Conservation (phyloP, 2,888 invertebrate species). For the Caenorhabditis virilis region DNA sequence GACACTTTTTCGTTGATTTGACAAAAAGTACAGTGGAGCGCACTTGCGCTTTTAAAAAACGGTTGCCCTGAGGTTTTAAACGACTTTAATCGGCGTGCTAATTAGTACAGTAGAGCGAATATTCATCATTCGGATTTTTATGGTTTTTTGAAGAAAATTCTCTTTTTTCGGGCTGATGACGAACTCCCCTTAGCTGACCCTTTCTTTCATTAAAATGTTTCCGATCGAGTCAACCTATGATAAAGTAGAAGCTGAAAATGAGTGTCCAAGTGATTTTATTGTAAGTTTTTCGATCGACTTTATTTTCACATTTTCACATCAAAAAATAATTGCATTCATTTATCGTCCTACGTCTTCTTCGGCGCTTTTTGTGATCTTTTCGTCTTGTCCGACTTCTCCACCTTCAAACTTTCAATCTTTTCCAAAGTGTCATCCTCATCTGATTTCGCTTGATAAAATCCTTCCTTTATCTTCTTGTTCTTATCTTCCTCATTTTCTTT, state of each 20-base stretch:
- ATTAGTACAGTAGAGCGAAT: too few relatives aligned
- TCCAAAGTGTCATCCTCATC: slow-evolving; percentile 46
- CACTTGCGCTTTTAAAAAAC: too few relatives aligned
- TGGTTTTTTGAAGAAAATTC: slow-evolving; percentile 6
- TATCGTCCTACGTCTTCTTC: too few relatives aligned
- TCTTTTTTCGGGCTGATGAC: not conserved
- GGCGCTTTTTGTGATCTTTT: slow-evolving; percentile 19
- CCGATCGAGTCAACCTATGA: slow-evolving; percentile 65
- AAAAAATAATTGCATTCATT: too few relatives aligned
- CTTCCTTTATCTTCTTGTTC: slow-evolving; percentile 31
- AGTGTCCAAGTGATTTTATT: slow-evolving; percentile 65
- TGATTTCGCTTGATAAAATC: slow-evolving; percentile 44
- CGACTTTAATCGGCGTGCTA: too few relatives aligned
- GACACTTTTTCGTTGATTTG: too few relatives aligned
- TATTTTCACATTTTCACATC: too few relatives aligned
- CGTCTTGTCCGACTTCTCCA: slow-evolving; percentile 34
- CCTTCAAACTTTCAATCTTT: slow-evolving; percentile 32
- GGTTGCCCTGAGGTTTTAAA: too few relatives aligned
- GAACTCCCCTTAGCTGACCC: too few relatives aligned
- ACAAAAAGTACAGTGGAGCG: too few relatives aligned
- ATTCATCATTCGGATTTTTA: not conserved
- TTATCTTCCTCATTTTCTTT: slow-evolving; percentile 33
- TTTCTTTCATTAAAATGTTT: too few relatives aligned
- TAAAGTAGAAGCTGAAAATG: slow-evolving; percentile 33
- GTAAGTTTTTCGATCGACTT: slow-evolving; percentile 43